These are phyloP conservation scores for Bombus waltoni DNA, from an alignment of 1,140 invertebrate genomes.

Conservation along the genomic window DNA sequence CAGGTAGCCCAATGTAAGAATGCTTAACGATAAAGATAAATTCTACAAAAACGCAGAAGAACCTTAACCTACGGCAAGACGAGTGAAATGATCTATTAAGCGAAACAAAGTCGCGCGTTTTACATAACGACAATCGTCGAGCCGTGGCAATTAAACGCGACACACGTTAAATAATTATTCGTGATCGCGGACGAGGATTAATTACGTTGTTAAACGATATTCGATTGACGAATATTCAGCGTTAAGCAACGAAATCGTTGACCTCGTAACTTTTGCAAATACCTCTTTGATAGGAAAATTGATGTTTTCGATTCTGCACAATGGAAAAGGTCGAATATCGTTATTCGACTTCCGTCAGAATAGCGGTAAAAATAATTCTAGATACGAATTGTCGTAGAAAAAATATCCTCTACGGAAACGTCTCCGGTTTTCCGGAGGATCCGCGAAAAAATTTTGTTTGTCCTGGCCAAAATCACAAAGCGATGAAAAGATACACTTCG, in stretches of 20 bases:
- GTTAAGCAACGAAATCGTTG: neutral
- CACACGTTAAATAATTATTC: slow-evolving; percentile 6
- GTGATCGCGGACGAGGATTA: neutral
- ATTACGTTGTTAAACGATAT: slow-evolving; percentile 13
- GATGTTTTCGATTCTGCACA: neutral
- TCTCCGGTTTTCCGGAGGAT: neutral
- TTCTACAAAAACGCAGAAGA: neutral
- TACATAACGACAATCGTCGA: neutral
- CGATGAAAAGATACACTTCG: too few species aligned
- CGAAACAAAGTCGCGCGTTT: neutral
- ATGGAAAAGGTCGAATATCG: neutral
- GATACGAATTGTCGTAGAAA: neutral
- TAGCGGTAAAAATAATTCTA: neutral
- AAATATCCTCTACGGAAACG: neutral
- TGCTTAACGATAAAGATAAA: slow-evolving; percentile 20
- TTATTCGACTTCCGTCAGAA: neutral
- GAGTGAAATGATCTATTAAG: neutral
- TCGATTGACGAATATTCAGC: neutral
- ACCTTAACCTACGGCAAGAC: neutral
- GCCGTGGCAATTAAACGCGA: neutral
- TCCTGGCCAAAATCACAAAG: too few species aligned
- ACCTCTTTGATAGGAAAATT: neutral
- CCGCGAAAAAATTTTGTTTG: neutral
- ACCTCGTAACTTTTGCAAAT: neutral
- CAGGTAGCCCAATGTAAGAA: neutral